A percentile compares a stretch with the other conserved stretches of the same genome.
These are phyloP conservation scores for Scaptomyza cyrtandrae DNA, from an alignment of 2,888 invertebrate species.

Conservation along the genomic window DNA sequence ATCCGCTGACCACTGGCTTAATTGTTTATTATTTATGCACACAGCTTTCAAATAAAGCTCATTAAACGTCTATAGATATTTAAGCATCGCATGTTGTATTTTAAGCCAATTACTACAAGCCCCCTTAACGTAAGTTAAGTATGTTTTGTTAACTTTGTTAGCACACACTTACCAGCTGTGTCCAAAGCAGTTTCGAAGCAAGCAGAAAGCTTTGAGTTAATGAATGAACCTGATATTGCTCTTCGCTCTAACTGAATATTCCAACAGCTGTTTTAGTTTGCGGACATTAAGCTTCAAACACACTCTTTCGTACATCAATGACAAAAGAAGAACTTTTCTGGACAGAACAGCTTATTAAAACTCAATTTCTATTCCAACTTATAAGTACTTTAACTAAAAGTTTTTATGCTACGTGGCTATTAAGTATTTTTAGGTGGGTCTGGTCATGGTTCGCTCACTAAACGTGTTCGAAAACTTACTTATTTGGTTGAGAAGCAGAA, in stretches of 20 bases:
- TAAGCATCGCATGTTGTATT: conserved; percentile 42
- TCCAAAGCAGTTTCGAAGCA: not conserved
- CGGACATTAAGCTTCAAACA: conserved; percentile 53
- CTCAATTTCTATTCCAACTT: not conserved
- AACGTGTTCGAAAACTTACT: not conserved
- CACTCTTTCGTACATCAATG: conserved; percentile 19
- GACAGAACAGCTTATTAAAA: not conserved
- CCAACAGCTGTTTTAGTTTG: conserved; percentile 42
- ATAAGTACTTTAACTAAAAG: not conserved
- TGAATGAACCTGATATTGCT: conserved; percentile 12
- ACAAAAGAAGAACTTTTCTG: conserved; percentile 5
- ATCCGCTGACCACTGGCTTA: conserved; percentile 12
- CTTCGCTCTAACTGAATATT: not conserved
- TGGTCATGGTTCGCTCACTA: not conserved
- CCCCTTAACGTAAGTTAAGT: conserved; percentile 40
- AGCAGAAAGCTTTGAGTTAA: not conserved
- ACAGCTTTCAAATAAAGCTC: conserved; percentile 23
- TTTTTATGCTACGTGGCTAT: not conserved
- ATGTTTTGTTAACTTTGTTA: conserved; percentile 35
- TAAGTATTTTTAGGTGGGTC: not conserved
- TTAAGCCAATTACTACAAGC: conserved; percentile 61
- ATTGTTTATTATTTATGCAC: conserved; percentile 43
- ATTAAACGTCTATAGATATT: conserved; percentile 2
- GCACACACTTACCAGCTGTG: not conserved
- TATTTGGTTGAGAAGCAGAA: too few species aligned